Base-by-base conservation (phyloP, 2,113 vertebrate species). In the Nannobrachium achirus region DNA sequence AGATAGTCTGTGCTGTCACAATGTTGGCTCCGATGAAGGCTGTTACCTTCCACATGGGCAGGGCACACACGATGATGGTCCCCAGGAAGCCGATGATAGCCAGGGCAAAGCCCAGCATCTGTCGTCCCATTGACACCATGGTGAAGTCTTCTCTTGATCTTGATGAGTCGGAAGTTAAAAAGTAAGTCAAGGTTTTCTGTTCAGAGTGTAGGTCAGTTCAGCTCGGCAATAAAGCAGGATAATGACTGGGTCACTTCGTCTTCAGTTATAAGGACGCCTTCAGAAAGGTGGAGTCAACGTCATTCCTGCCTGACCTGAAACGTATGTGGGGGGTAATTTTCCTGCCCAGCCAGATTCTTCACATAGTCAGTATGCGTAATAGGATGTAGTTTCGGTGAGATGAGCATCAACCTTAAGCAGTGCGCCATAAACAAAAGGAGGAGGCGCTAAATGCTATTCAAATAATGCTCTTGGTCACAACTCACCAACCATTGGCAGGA, bases 21-120 rank as follows among this genome's bases (percentile, higher is more conserved):
- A 93, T 93, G 80, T 93, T 93, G 79, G 91, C 90, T 2, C 90
- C 90, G 1, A 93, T 92, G 82, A 93, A 93, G 19, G 89, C 91
- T 0, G 90, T 86, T 33, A 93, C 89, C 58, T 76, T 91, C 92
- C 92, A 93, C 91, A 92, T 92, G 3, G 92, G 92, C 42, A 93
- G 63, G 8, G 75, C 85, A 0, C 91, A 93, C 2, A 89, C 62
- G 2, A 92, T 41, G 63, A 91, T 91, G 18, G 66, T 40, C 11
- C 87, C 92, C 48, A 92, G 2, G 61, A 89, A 89, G 10, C 91
- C 92, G 2, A 92, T 51, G 50, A 88, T 8, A 16, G 65, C 81
- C 14, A 93, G 73, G 88, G 8, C 8, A 8, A 91, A 87, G 66
- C 92, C 92, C 80, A 93, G 82, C 66, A 92, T 87, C 76, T 93